Evolutionary conservation across 2,113 vertebrate genomes (phyloP).

Genomic region (Grallaria varia): DNA sequence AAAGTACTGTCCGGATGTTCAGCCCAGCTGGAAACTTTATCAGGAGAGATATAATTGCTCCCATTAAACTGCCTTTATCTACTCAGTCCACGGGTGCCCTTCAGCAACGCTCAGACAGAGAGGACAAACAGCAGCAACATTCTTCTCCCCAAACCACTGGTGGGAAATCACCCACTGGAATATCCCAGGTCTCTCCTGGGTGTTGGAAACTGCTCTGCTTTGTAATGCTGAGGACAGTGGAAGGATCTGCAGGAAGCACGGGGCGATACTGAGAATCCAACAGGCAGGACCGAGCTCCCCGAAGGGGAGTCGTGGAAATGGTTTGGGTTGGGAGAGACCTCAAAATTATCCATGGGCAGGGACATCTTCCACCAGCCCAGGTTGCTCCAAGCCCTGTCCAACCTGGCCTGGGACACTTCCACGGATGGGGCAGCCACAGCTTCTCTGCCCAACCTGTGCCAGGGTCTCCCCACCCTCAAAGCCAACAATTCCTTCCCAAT

Average conservation of each 20-base stretch:
- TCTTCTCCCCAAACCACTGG: neutral
- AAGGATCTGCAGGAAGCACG: neutral
- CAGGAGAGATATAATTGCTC: neutral
- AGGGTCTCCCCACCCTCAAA: neutral
- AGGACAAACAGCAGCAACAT: neutral
- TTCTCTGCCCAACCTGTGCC: neutral
- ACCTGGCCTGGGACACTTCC: neutral
- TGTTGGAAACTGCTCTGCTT: neutral
- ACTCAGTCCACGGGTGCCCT: neutral
- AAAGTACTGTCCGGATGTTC: neutral
- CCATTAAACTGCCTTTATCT: neutral
- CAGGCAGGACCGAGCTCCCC: no score
- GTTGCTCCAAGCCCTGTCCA: neutral
- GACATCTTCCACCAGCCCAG: neutral
- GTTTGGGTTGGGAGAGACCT: no score
- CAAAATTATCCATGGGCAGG: neutral
- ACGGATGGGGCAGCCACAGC: neutral
- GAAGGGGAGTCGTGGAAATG: accelerated
- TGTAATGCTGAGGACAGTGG: accelerated
- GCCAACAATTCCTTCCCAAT: neutral
- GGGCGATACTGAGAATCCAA: neutral
- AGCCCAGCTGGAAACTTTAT: neutral
- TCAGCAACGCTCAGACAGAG: neutral
- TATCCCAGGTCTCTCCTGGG: neutral
- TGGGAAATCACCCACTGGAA: neutral